Evolutionary conservation across 2,888 invertebrate species (phyloP), one percentile per base, ranked within the genome.

Genomic region (Eudasyphora cyanicolor): DNA sequence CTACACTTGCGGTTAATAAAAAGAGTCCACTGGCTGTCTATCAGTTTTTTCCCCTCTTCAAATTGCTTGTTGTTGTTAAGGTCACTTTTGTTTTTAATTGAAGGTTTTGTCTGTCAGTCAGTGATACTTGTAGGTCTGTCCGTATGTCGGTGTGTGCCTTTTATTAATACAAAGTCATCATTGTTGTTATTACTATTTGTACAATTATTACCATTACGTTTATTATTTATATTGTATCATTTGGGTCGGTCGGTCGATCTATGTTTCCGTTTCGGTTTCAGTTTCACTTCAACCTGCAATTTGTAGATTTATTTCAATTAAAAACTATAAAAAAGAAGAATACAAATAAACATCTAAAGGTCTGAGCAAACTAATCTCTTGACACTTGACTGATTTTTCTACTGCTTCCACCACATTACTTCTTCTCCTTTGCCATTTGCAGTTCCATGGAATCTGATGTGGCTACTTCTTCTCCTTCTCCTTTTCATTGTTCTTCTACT

Each of bases 21-120:
- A 32, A 32, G 4, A 6, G 32, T 32, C 5, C 5, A 32, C n/a
- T 32, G 32, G 8, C 8, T 4, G 32, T 32, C 32, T 8, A 32
- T 32, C 4, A 32, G 32, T 32, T 32, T n/a, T n/a, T n/a, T n/a
- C n/a, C n/a, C n/a, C n/a, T n/a, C 14, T 12, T 38, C 38, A 38
- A 38, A 38, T 38, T 8, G 6, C n/a, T 27, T 54, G 24, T 67
- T 62, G 29, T 69, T 42, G 21, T 79, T 62, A 77, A 83, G 83
- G 83, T 71, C 77, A 74, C 35, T 74, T 76, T 45, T 75, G 74
- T 38, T 83, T 70, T 74, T 62, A 74, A 70, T 54, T 77, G 77
- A 80, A 83, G 79, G 79, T 79, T 76, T 73, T 73, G 35, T 69
- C 27, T 8, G 24, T 57, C 57, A 27, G n/a, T 27, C 54, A 21